Conservation (phyloP, 1,140 invertebrate genomes). For the Cotesia chilonis region DNA sequence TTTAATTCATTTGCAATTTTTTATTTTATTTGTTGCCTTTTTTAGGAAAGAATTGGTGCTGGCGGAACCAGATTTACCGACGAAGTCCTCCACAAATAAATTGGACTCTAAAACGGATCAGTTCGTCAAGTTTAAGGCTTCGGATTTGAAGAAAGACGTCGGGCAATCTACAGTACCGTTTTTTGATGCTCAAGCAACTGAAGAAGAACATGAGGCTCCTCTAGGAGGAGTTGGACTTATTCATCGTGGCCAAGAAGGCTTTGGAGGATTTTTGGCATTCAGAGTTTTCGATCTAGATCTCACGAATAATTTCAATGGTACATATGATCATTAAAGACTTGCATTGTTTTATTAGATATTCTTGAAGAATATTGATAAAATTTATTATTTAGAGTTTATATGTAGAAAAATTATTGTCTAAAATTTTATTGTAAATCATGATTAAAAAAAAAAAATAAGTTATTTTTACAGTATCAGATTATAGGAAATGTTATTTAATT, state of each 20-base stretch:
- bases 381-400: too few relatives aligned
- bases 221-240: background rate
- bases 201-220: background rate
- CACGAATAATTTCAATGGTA: too few relatives aligned
- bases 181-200: background rate
- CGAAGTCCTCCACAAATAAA: background rate
- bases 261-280: background rate
- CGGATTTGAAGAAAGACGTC: slow-evolving; percentile 11
- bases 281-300: background rate
- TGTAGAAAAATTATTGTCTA: too few relatives aligned
- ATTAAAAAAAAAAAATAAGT: too few relatives aligned
- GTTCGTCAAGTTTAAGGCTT: slow-evolving; percentile 1
- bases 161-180: slow-evolving; percentile 15
- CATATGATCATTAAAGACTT: too few relatives aligned
- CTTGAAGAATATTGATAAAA: too few relatives aligned
- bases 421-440: too few relatives aligned
- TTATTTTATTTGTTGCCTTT: too few relatives aligned
- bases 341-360: too few relatives aligned
- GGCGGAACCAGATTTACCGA: background rate
- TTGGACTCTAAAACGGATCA: background rate
- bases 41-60: too few relatives aligned
- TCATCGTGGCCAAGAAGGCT: background rate
- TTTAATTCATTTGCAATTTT: background rate
- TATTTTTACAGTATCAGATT: too few relatives aligned
- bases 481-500: too few relatives aligned